Evolutionary conservation across 2,888 invertebrate species (phyloP), one percentile per base, ranked within the genome.

Genomic region (Apodemia duryi): DNA sequence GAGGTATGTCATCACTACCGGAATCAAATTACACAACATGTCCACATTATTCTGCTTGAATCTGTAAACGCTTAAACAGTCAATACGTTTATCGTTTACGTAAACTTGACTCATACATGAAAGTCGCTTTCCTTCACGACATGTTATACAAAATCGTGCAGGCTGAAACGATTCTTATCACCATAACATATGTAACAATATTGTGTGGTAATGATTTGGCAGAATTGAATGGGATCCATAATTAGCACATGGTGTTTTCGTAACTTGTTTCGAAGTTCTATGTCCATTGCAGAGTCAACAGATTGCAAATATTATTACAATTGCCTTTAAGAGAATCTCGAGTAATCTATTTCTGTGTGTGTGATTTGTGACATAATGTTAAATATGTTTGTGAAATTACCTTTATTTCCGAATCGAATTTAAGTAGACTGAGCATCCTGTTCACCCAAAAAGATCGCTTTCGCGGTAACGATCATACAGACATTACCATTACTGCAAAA

Each of bases 101-200:
- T 69, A 69, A 68, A 63, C 46, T 3, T 67, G 68, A 69, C 65
- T 69, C 68, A 69, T 49, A 32, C 60, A 52, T 66, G 68, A 69
- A 69, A 69, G 68, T 63, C n/a, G 32, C 63, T 63, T 63, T 63
- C 61, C 10, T 28, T n/a, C 61, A 61, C 61, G 61, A 38, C 62
- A 41, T 29, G 28, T 28, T 10, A 43, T 11, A 49, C 57, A 57
- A 57, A 57, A 32, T 11, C 57, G 29, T 57, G 57, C 57, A 57
- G 11, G 57, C 57, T 13, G 57, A 57, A 57, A 57, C 13, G 57
- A 57, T 57, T 13, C 57, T 6, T 57, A 32, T 57, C 13, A 57
- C 57, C 1, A 13, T 57, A 32, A 10, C 13, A 57, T 29, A 57
- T 57, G 57, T 57, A 57, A 6, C 6, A 32, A 13, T 57, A 57